Conservation (phyloP, 2,797 vertebrate species). For the Pteropus rufus region DNA sequence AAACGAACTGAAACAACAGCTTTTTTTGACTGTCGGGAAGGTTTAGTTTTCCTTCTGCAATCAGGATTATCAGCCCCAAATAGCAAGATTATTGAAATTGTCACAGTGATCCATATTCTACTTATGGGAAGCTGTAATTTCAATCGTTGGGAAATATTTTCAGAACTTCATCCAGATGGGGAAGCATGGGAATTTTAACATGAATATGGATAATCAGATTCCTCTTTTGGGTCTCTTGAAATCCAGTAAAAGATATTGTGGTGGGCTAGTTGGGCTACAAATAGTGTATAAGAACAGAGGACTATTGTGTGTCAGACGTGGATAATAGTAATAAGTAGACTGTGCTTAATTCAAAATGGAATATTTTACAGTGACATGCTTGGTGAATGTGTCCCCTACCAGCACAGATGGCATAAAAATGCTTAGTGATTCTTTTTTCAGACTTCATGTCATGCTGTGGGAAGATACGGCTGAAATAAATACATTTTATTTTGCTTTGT, state of each 20-base stretch:
- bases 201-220: neutral
- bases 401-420: constrained; percentile 85
- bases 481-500: constrained; percentile 82
- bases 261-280: constrained; percentile 18
- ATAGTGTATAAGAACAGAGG: constrained; percentile 10
- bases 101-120: neutral
- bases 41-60: neutral
- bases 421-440: constrained; percentile 81
- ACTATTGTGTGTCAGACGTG: constrained; percentile 11
- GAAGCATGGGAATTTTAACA: neutral
- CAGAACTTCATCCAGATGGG: neutral
- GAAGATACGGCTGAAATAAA: constrained; percentile 83
- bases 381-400: constrained; percentile 74
- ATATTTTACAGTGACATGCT: constrained; percentile 72
- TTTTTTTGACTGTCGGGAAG: constrained; percentile 14
- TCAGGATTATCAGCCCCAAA: neutral
- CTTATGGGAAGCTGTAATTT: neutral
- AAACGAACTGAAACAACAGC: neutral
- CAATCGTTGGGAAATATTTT: neutral
- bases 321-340: constrained; percentile 55
- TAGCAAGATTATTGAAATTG: neutral
- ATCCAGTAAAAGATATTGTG: constrained; percentile 37
- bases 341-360: constrained; percentile 69
- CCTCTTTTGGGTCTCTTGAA: constrained; percentile 25
- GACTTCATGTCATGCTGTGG: constrained; percentile 79